phyloP scores from a whole-genome alignment of 2,888 invertebrate genomes.

The Mimas tiliae region DNA sequence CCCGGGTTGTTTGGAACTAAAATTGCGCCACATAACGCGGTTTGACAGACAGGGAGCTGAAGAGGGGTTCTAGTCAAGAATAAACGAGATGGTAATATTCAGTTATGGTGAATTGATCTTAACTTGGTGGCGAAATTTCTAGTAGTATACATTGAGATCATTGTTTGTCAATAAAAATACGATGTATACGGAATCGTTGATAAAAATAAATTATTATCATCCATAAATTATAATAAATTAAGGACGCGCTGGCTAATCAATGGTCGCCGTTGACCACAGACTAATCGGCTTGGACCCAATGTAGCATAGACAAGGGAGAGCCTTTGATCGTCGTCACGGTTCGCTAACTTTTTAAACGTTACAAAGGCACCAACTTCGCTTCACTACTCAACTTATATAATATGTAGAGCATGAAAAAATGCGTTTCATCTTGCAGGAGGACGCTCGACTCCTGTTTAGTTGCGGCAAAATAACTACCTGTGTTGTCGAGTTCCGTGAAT shows the following conservation, averaged over 20 bases:
- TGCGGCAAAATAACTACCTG: background rate
- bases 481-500: background rate
- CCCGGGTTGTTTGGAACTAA: too few species aligned
- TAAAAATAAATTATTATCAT: conserved; percentile 32
- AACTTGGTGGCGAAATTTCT: too few species aligned
- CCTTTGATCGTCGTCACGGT: conserved; percentile 67
- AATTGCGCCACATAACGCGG: too few species aligned
- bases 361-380: conserved; percentile 52
- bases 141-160: too few species aligned
- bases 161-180: too few species aligned
- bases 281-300: conserved; percentile 69
- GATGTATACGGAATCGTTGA: background rate
- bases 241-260: conserved; percentile 64
- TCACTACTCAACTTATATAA: conserved; percentile 30
- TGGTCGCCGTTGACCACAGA: conserved; percentile 67
- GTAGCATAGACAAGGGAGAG: conserved; percentile 54
- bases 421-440: conserved; percentile 6
- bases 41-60: too few species aligned
- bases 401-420: conserved; percentile 35
- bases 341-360: conserved; percentile 54
- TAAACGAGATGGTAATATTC: too few species aligned
- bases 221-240: conserved; percentile 62
- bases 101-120: too few species aligned
- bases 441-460: background rate
- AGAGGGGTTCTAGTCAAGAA: too few species aligned